Conservation (phyloP, 2,113 vertebrate species). For the Guaruba guarouba region DNA sequence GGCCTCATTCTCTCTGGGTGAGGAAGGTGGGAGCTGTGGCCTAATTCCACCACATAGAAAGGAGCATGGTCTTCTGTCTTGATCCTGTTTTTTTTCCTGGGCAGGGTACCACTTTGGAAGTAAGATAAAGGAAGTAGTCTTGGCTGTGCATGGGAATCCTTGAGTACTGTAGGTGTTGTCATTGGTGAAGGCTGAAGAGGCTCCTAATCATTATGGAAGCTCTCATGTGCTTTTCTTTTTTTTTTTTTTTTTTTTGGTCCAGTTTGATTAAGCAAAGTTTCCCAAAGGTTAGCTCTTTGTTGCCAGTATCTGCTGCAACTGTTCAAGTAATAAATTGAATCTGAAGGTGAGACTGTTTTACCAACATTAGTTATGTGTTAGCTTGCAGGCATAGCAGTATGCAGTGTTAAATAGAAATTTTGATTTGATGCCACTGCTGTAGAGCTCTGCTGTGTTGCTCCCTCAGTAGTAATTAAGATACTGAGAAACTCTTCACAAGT, state of each 20-base stretch:
- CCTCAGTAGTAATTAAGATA: neutral
- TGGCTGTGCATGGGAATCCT: neutral
- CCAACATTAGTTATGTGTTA: accelerated
- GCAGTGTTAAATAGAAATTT: neutral
- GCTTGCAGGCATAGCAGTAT: neutral
- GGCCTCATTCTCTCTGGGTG: neutral
- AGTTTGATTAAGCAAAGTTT: neutral
- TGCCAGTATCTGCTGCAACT: neutral
- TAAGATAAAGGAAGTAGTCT: neutral
- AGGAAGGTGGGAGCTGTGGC: neutral
- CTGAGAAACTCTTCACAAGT: neutral
- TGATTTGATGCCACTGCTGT: neutral
- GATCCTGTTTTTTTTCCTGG: neutral
- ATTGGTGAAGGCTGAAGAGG: neutral
- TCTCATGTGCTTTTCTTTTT: neutral
- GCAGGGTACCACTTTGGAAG: neutral
- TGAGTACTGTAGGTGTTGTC: neutral
- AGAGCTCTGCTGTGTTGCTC: neutral
- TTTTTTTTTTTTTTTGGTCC: neutral
- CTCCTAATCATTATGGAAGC: neutral
- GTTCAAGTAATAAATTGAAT: neutral
- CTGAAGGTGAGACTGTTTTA: neutral
- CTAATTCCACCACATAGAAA: neutral
- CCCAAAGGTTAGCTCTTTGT: neutral
- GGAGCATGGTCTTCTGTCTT: neutral